Base-by-base conservation (phyloP, 2,113 vertebrate genomes). In the Thalassarche chlororhynchos region DNA sequence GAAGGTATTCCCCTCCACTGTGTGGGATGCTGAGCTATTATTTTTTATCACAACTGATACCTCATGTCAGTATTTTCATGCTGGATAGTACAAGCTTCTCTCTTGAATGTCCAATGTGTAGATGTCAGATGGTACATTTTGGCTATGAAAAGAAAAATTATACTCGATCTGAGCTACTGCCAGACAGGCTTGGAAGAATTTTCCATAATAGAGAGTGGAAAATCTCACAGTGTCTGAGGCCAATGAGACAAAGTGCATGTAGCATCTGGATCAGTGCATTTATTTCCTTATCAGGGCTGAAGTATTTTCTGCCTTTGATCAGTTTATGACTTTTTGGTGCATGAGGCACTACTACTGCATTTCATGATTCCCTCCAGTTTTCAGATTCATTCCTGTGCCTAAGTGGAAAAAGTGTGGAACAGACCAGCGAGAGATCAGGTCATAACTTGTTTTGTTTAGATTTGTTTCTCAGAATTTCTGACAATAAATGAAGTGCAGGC, bases 401-500 rank as follows among this genome's bases (percentile, higher is more conserved):
- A 71, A 46, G 57, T 62, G 44, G 40, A 84, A 91, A 71, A 95
- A 82, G 42, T 60, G 76, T 25, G 74, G 61, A 95, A 84, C 16
- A 66, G 51, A 79, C 14, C 57, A 71, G 69, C 3, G 3, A 89
- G 77, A 83, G 40, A 95, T 75, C 65, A 69, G 91, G 44, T 69
- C 36, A 65, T 72, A 84, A 89, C 65, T 92, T 92, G 94, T 57
- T 95, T 92, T 96, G 65, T 51, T 94, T 54, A 85, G 29, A 85
- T 79, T 96, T 89, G 65, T 87, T 94, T 92, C 76, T 91, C 84
- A 72, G 84, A 49, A 79, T 93, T 92, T 95, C 94, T 96, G 91
- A 87, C 91, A 87, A 94, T 52, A 87, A 97, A 96, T 91, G 91
- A 90, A 92, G 89, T 87, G 86, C 89, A 96, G 58, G 70, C 84